Base-by-base conservation (phyloP, 1,140 invertebrate species). In the Homalodisca vitripennis region DNA sequence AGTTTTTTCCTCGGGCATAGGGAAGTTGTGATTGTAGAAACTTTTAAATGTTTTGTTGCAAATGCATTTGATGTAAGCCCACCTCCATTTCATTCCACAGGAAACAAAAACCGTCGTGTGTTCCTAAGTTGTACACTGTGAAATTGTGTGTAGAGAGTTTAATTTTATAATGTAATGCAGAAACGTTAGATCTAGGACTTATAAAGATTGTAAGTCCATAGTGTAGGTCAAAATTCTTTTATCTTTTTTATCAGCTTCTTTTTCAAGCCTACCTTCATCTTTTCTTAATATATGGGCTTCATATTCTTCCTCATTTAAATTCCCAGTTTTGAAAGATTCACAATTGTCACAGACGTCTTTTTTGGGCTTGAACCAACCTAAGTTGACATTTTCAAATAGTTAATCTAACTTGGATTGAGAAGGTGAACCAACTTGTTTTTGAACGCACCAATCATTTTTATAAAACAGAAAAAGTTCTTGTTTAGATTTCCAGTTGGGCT, bases 301-400 rank as follows among this genome's bases (percentile, higher is more conserved):
- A 32, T 73, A 77, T 51, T 73, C 69, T 71, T 75, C 75, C 66
- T 76, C 71, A n/a, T 34, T 72, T 60, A 80, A 68, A 62, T 77
- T 78, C 70, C 70, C 72, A 62, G 69, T 68, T 75, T 77, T 75
- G 73, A 71, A 73, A 62, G 30, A 53, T 67, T 70, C 74, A 73
- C 77, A 80, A n/a, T 74, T 66, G 29, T 79, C 76, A 69, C 78
- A 80, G 26, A 74, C 70, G 73, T 80, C 78, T 73, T 80, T 81
- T 71, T 74, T 76, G 10, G 78, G 79, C 32, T 73, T 69, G 66
- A 72, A 76, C 60, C 77, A 41, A 47, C 67, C 71, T 65, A 78
- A 64, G 67, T 77, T 78, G 30, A 70, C 66, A 69, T 77, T 74
- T 30, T 74, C 70, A 66, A 77, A 73, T 62, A 74, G 24, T 67